These are phyloP conservation scores for Alaudala cheleensis DNA, from an alignment of 2,113 vertebrate genomes.

Conservation along the genomic window DNA sequence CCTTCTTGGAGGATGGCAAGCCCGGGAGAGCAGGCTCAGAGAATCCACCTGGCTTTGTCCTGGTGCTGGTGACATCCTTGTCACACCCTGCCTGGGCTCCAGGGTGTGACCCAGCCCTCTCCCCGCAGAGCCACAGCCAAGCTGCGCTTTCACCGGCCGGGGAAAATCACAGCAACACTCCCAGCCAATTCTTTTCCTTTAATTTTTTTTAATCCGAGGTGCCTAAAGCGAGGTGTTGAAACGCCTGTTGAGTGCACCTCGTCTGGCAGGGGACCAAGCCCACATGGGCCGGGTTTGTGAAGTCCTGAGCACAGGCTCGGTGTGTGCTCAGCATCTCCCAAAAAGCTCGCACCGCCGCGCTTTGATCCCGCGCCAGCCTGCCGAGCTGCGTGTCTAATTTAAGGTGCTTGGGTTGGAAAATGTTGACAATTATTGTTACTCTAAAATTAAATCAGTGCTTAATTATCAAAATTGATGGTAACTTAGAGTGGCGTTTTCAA, in stretches of 20 bases:
- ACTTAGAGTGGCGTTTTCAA: conserved; percentile 42
- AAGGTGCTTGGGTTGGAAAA: conserved; percentile 58
- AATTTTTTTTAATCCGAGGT: not conserved
- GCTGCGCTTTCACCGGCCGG: accelerated
- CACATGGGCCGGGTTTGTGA: not conserved
- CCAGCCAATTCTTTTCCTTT: not conserved
- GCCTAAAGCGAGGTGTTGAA: conserved; percentile 53
- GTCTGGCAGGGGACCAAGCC: not conserved
- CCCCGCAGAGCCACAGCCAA: not conserved
- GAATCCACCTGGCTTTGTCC: not conserved
- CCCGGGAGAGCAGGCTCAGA: not conserved
- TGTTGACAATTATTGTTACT: conserved; percentile 64
- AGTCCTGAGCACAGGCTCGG: not conserved
- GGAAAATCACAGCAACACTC: not conserved
- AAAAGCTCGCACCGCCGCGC: not conserved
- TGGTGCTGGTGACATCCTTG: not conserved
- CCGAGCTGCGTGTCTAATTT: conserved; percentile 19
- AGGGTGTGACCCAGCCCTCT: not conserved
- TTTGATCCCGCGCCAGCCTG: conserved; percentile 13
- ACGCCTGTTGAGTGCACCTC: not conserved
- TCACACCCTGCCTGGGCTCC: not conserved
- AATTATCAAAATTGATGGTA: conserved; percentile 60
- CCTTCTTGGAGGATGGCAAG: accelerated
- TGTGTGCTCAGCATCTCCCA: conserved; percentile 24
- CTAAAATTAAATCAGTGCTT: conserved; percentile 61